Base-by-base conservation (phyloP, 2,888 invertebrate genomes). In the Ochlodes sylvanus region DNA sequence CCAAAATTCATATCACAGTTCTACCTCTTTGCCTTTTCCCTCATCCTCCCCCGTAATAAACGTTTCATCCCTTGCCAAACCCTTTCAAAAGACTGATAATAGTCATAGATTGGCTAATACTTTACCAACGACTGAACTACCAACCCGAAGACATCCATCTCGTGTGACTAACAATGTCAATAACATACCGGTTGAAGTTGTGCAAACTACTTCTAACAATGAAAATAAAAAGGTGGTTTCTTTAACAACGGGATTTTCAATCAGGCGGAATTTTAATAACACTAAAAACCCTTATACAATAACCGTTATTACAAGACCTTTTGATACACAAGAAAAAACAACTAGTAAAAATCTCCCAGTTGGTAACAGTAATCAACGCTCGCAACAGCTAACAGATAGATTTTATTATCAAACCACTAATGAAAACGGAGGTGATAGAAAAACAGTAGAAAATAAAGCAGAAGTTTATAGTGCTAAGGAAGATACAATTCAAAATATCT, bases 241-340 rank as follows among this genome's bases (percentile, higher is more conserved):
- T 74, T 79, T 93, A 83, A 91, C 94, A 72, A 88, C 93, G 69
- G 94, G 94, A 72, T 94, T 94, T 82, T 92, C 93, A 47, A 89
- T 94, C 69, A 84, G 93, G 70, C 83, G 89, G 70, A 88, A 93
- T 77, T 64, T 76, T 69, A 88, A 90, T 76, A 89, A 89, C 77
- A 80, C 86, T 72, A 85, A 89, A 78, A 91, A 88, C 76, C 88
- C 89, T 54, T 93, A 93, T 76, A 92, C 92, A 7, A 80, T 92
- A 77, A 93, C 92, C 42, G 84, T 92, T 70, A 79, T 90, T 76
- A 84, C 89, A n/a, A 80, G 89, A 63, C 89, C 92, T 15, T 81
- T 84, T 68, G 85, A 88, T 69, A 85, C 84, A 71, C 84, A 82
- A 71, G 80, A 76, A 66, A 81, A 74, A 58, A 72, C 77, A 32